Evolutionary conservation across 2,797 vertebrate genomes (phyloP), one percentile per base, ranked within the genome.

Genomic region (Sciurus carolinensis): DNA sequence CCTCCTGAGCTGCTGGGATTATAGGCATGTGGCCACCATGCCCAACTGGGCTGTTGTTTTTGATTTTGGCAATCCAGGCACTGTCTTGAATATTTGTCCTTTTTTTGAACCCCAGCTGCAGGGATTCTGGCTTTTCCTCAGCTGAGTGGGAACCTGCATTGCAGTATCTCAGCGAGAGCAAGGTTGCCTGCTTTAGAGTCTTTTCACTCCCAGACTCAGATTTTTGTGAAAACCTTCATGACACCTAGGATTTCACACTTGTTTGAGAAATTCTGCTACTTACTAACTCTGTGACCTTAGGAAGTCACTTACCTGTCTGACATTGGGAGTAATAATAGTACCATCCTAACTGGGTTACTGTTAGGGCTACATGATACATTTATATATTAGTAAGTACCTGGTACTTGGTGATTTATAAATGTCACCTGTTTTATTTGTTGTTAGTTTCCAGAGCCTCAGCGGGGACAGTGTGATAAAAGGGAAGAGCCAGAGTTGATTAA

Each of bases 91-190:
- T 11, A 0, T 13, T 11, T 44, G 73, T 67, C 71, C 69, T 1
- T 47, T 42, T 69, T 72, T 93, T 69, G 96, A 97, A 88, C 75
- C 86, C 73, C 96, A 72, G 94, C 94, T 95, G 54, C 87, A 96
- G 97, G 94, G 97, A 73, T 66, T 96, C 59, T 89, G 88, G 92
- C 79, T 50, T 79, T 94, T 94, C 94, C 67, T 98, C 97, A 90
- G 92, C 93, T 97, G 95, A 97, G 87, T 59, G 24, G 91, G 72
- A 95, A 50, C 22, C 36, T 10, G 36, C 7, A 3, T 2, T 30
- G 47, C 10, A 24, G 47, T 22, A 30, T 28, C 50, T 84, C 9
- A 59, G 82, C 39, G 50, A 71, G 33, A 84, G 77, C 18, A 54
- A 44, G 22, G 0, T 22, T n/a, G 36, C 24, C 50, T 17, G 30